Base-by-base conservation (phyloP, 1,140 invertebrate genomes). In the Thaumetopoea pityocampa region DNA sequence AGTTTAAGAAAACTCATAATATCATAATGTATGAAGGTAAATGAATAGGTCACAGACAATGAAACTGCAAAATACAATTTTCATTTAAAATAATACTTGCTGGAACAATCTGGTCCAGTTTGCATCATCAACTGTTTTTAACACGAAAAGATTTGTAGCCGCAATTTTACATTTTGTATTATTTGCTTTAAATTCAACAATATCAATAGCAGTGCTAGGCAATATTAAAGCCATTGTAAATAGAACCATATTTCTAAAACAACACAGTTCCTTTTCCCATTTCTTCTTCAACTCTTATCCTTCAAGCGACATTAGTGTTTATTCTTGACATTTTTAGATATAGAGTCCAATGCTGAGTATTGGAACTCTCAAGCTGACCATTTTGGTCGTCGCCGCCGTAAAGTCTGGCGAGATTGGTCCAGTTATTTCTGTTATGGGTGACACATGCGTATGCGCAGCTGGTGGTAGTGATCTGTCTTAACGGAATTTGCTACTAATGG, bases 401-500 rank as follows among this genome's bases (percentile, higher is more conserved):
- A 37, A 53, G 58, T 66, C 62, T 62, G 40, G 37, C 33, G 33
- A 41, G 37, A 41, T 41, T 41, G 40, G 50, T 54, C 40, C 51
- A 58, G 62, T 53, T 66, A 66, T 66, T 66, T 66, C 47, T 62
- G 54, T 56, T 45, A 20, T 37, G 44, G 35, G 42, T 55, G 60
- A 55, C 55, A 59, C 51, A 51, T 56, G 27, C 38, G 45, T 29
- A 22, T 24, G 38, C 47, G 38, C 54, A 63, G 51, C 50, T 65
- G 58, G 38, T 54, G 51, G 52, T 48, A 41, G 42, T 63, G 59
- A 67, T 57, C 43, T 57, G 55, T 62, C 52, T 38, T 44, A 54
- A 57, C 45, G 52, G 55, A 46, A 66, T 59, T 51, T 29, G 33
- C 37, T 20, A 32, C 37, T 41, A 41, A 41, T 41, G 37, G 46